phyloP scores from a whole-genome alignment of 2,888 invertebrate species.

The Tetheella fluctuosa region DNA sequence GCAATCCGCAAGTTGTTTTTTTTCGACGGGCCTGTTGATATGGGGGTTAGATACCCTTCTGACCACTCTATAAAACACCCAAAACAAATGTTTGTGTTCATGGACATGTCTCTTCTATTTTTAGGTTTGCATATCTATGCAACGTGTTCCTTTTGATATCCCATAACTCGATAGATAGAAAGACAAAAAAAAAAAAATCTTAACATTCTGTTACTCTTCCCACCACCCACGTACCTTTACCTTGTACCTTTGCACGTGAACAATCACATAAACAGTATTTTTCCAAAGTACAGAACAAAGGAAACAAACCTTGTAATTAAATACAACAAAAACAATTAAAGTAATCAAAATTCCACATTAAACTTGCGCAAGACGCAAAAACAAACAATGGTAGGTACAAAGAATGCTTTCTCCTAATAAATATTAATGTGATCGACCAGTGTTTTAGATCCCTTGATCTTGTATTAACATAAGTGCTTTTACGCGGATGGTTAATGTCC shows the following conservation, averaged over 20 bases:
- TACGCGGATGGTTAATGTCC: constrained; percentile 21
- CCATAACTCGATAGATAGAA: too few species aligned
- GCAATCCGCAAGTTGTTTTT: neutral
- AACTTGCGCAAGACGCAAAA: constrained; percentile 11
- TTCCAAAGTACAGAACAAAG: neutral
- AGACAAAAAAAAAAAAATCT: too few species aligned
- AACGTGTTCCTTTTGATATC: too few species aligned
- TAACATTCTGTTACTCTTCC: too few species aligned
- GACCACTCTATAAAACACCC: too few species aligned
- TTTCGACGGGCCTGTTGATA: too few species aligned
- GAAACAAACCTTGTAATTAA: neutral
- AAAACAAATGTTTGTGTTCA: too few species aligned
- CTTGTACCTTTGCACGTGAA: neutral
- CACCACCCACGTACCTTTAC: too few species aligned
- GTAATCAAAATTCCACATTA: neutral
- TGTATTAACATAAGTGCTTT: constrained; percentile 15
- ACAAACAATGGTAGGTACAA: constrained; percentile 17
- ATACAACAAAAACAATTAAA: neutral
- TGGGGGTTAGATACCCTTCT: too few species aligned
- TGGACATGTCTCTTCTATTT: too few species aligned
- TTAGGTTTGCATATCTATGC: too few species aligned
- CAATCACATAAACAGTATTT: neutral
- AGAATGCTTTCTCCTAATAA: constrained; percentile 67
- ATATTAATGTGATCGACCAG: constrained; percentile 56
- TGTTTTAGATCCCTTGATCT: constrained; percentile 31